phyloP scores from a whole-genome alignment of 1,140 invertebrate genomes.

The Thalassaphorura encarpata region DNA sequence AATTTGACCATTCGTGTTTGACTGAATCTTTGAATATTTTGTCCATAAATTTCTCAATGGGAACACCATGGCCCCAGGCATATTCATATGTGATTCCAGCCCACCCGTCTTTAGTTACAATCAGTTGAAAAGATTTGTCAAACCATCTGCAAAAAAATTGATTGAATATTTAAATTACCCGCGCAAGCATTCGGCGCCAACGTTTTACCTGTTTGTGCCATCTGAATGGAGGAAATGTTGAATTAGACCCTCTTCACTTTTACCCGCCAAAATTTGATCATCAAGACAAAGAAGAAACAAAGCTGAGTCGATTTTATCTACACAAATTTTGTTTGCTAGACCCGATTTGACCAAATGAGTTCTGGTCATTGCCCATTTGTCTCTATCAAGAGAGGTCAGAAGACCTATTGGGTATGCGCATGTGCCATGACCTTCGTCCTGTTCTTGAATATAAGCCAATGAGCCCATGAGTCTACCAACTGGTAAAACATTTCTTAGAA shows the following conservation, averaged over 20 bases:
- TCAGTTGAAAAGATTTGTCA: conserved; percentile 90
- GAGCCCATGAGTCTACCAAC: conserved; percentile 62
- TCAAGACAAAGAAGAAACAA: conserved; percentile 73
- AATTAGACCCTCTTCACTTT: conserved; percentile 48
- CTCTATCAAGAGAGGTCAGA: conserved; percentile 70
- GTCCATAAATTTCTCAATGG: conserved; percentile 83
- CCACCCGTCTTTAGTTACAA: conserved; percentile 71
- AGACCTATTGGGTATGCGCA: conserved; percentile 63
- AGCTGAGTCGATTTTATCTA: conserved; percentile 73
- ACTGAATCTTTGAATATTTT: conserved; percentile 67
- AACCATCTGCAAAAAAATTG: conserved; percentile 65
- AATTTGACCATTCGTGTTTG: conserved; percentile 40
- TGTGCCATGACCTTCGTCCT: conserved; percentile 44
- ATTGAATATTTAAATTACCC: no score
- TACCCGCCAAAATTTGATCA: conserved; percentile 46
- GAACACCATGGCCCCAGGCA: conserved; percentile 98
- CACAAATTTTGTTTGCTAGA: conserved; percentile 53
- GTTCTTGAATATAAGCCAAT: conserved; percentile 59
- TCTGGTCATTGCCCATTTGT: conserved; percentile 73
- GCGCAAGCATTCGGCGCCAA: neutral
- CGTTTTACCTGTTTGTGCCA: conserved; percentile 51
- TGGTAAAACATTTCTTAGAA: conserved; percentile 58
- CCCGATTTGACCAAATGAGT: conserved; percentile 50
- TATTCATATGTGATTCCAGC: conserved; percentile 94
- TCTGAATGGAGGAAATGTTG: conserved; percentile 69